A percentile compares a stretch with the other conserved stretches of the same genome.
These are phyloP conservation scores for Dynastes tityus DNA, from an alignment of 2,888 invertebrate species.

Conservation along the genomic window DNA sequence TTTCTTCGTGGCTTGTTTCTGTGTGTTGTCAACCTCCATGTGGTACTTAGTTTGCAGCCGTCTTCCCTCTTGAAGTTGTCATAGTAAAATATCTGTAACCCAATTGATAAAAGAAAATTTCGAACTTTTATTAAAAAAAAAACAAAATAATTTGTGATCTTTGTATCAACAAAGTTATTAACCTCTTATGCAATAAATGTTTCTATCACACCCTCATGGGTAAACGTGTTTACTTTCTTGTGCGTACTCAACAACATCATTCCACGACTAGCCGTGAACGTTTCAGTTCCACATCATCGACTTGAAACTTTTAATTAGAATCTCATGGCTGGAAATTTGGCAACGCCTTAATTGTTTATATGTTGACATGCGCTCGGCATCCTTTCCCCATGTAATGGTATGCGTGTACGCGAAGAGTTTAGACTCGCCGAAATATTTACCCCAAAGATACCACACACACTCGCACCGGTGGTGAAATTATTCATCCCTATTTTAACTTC, in stretches of 20 bases:
- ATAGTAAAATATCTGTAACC: no score
- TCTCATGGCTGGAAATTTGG: conserved; percentile 42
- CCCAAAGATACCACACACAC: conserved; percentile 1
- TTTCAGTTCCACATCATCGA: conserved; percentile 33
- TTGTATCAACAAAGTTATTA: no score
- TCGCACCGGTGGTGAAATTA: neutral
- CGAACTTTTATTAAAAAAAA: no score
- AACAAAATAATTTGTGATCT: no score
- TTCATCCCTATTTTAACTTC: conserved; percentile 20
- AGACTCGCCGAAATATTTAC: conserved; percentile 13
- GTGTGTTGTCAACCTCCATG: no score
- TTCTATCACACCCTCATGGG: no score
- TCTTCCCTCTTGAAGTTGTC: no score
- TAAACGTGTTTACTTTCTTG: no score
- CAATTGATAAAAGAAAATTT: no score
- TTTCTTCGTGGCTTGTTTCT: no score
- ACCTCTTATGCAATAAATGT: no score
- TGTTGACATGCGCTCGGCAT: neutral
- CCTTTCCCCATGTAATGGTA: neutral
- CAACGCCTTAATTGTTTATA: conserved; percentile 44
- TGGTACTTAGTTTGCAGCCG: no score
- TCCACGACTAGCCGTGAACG: neutral
- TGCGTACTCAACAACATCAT: neutral
- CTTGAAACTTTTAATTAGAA: conserved; percentile 46
- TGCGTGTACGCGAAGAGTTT: conserved; percentile 5